A percentile compares a stretch with the other conserved stretches of the same genome.
Evolutionary conservation across 2,797 vertebrate species (phyloP).

Genomic region (Pseudochromis fuscus): DNA sequence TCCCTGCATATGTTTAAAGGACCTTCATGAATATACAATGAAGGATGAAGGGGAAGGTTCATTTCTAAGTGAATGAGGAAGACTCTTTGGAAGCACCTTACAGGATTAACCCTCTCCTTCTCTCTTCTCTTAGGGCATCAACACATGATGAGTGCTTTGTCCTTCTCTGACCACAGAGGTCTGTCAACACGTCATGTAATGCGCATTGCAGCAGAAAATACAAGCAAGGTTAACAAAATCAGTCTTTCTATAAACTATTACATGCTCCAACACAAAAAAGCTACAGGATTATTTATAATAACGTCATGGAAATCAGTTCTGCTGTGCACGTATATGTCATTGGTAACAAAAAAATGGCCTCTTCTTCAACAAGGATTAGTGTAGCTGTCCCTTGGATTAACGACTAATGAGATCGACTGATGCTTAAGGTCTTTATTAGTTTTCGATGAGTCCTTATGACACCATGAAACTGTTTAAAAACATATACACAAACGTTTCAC

Average conservation of each 20-base stretch:
- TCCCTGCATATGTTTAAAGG: conserved; percentile 56
- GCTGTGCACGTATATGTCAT: too few species aligned
- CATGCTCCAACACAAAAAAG: background rate
- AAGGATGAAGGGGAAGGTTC: conserved; percentile 48
- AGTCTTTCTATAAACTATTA: too few species aligned
- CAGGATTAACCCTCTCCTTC: conserved; percentile 44
- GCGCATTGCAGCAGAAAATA: conserved; percentile 3
- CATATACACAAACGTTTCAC: too few species aligned
- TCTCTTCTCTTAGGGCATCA: conserved; percentile 17
- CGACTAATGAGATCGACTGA: too few species aligned
- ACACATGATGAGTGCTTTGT: conserved; percentile 12
- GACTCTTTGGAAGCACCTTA: conserved; percentile 46
- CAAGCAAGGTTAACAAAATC: too few species aligned
- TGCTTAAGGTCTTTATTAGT: too few species aligned
- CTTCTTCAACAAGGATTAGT: background rate
- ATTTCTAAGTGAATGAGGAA: conserved; percentile 59
- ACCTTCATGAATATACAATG: conserved; percentile 72
- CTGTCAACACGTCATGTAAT: conserved; percentile 1
- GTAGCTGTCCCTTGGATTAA: too few species aligned
- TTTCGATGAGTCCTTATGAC: too few species aligned
- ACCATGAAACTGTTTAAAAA: too few species aligned
- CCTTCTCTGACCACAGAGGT: conserved; percentile 1
- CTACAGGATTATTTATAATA: background rate
- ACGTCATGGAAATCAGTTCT: too few species aligned
- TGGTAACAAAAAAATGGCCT: background rate